Evolutionary conservation across 2,113 vertebrate species (phyloP).

Genomic region (Pygathrix nemaeus): DNA sequence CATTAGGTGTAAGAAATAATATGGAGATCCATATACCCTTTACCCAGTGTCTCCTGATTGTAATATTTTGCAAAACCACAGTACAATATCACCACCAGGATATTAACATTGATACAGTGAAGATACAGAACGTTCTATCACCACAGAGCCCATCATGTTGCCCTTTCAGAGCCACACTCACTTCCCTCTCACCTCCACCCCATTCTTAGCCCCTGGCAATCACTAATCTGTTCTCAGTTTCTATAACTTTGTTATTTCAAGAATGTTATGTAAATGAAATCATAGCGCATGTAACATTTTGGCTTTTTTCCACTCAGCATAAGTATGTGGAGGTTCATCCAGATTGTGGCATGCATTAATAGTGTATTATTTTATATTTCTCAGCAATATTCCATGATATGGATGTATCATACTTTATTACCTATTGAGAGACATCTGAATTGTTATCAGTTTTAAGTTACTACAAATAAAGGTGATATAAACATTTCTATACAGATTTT

Average conservation of each 20-base stretch:
- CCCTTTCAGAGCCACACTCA: background rate
- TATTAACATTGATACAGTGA: background rate
- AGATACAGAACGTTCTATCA: background rate
- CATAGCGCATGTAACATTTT: background rate
- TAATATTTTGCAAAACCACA: background rate
- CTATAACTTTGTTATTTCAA: background rate
- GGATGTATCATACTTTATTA: background rate
- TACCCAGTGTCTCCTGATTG: background rate
- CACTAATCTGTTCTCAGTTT: background rate
- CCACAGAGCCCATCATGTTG: background rate
- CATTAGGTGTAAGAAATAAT: background rate
- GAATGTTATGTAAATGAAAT: background rate
- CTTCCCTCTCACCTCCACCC: background rate
- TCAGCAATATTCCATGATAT: background rate
- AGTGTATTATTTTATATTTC: background rate
- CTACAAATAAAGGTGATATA: background rate
- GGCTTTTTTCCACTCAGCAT: background rate
- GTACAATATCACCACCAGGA: background rate
- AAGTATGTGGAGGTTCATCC: background rate
- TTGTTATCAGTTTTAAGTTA: background rate
- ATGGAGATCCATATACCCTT: background rate
- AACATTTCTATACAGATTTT: background rate
- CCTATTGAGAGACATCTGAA: background rate
- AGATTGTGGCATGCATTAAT: background rate
- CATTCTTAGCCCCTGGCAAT: background rate